phyloP scores from a whole-genome alignment of 2,888 invertebrate genomes.

The Athripsodes cinereus region DNA sequence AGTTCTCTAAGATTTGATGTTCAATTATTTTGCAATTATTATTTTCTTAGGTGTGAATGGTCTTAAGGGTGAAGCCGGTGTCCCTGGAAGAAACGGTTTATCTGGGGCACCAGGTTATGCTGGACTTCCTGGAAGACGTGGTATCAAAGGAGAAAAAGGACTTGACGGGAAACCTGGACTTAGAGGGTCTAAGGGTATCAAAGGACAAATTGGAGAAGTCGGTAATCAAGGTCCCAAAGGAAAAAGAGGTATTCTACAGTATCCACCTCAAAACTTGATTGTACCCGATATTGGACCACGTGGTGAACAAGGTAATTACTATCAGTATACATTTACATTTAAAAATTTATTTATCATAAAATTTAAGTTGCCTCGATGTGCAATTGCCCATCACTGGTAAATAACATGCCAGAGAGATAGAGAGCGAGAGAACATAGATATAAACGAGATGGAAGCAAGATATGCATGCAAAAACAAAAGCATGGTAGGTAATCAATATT shows the following conservation, averaged over 20 bases:
- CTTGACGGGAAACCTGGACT: slow-evolving; percentile 9
- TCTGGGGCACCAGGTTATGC: slow-evolving; percentile 35
- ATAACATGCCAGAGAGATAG: too few species aligned
- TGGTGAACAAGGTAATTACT: slow-evolving; percentile 40
- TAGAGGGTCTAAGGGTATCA: slow-evolving; percentile 8
- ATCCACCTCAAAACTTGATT: slow-evolving; percentile 7
- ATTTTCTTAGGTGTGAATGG: slow-evolving; percentile 30
- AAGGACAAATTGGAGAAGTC: background rate
- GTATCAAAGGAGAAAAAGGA: slow-evolving; percentile 37
- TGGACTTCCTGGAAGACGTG: slow-evolving; percentile 38
- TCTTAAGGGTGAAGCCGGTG: slow-evolving; percentile 23
- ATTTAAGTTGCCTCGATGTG: too few species aligned
- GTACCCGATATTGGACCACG: slow-evolving; percentile 6
- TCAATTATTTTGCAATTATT: background rate
- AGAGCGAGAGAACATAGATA: too few species aligned
- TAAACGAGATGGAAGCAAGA: too few species aligned
- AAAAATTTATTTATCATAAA: too few species aligned
- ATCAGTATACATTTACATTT: too few species aligned
- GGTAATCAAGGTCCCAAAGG: slow-evolving; percentile 28
- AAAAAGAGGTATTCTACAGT: slow-evolving; percentile 35
- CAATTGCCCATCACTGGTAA: too few species aligned
- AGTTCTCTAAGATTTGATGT: too few species aligned
- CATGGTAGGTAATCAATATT: too few species aligned
- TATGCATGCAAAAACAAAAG: too few species aligned
- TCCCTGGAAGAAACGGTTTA: slow-evolving; percentile 32